A percentile compares a stretch with the other conserved stretches of the same genome.
Conservation (phyloP, 2,797 vertebrate species). For the Carapus acus region DNA sequence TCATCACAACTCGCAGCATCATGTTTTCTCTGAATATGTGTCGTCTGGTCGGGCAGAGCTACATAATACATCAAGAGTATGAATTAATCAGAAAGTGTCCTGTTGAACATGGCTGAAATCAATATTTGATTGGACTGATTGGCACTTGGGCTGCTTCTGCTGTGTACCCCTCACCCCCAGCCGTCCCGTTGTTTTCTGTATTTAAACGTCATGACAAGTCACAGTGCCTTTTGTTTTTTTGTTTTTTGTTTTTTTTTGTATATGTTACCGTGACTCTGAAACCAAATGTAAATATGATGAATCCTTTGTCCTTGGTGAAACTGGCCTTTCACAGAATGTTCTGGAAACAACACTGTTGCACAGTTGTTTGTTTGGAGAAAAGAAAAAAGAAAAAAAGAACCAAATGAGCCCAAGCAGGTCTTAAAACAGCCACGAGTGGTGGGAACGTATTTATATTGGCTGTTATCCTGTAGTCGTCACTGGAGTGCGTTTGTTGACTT, state of each 20-base stretch:
- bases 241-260: too few species aligned
- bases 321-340: conserved; percentile 70
- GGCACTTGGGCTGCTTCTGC: not conserved
- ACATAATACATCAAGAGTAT: not conserved
- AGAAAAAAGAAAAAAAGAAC: conserved; percentile 29
- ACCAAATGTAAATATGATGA: conserved; percentile 60
- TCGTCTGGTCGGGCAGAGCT: conserved; percentile 16
- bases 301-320: conserved; percentile 63
- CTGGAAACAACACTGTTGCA: conserved; percentile 56
- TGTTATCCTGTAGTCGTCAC: conserved; percentile 58
- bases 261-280: conserved; percentile 49
- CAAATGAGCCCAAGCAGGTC: conserved; percentile 64
- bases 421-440: conserved; percentile 60
- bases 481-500: conserved; percentile 57
- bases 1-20: conserved; percentile 5
- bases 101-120: conserved; percentile 12
- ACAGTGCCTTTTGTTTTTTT: conserved; percentile 68
- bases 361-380: conserved; percentile 53
- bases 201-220: conserved; percentile 51
- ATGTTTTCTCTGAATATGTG: conserved; percentile 7
- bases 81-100: conserved; percentile 15
- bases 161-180: conserved; percentile 2
- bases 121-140: conserved; percentile 5
- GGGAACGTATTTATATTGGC: conserved; percentile 63
- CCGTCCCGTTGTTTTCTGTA: conserved; percentile 10